These are phyloP conservation scores for Rhabdomys pumilio DNA, from an alignment of 2,797 vertebrate species.

Conservation along the genomic window DNA sequence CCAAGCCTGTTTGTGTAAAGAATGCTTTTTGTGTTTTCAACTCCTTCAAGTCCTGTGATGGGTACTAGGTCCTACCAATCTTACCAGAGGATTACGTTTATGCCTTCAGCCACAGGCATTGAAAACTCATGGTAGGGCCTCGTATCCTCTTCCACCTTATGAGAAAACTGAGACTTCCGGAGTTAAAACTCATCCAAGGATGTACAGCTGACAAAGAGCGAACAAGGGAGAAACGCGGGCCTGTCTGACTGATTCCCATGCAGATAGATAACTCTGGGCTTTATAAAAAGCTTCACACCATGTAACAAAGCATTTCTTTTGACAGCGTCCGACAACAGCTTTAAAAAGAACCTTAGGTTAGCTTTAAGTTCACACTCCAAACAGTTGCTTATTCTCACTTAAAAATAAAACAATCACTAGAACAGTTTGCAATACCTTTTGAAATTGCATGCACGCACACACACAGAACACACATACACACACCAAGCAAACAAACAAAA, in stretches of 20 bases:
- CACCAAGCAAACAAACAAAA: no score
- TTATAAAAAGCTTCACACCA: not conserved
- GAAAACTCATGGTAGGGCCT: not conserved
- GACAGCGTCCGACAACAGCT: not conserved
- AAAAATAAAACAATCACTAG: not conserved
- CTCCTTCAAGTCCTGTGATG: not conserved
- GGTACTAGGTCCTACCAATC: not conserved
- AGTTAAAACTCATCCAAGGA: not conserved
- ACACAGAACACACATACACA: no score
- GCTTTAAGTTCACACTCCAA: constrained; percentile 37
- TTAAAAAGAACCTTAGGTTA: constrained; percentile 1
- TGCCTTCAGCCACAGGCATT: not conserved
- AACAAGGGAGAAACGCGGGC: not conserved
- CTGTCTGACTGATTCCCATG: not conserved
- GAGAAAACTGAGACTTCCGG: not conserved
- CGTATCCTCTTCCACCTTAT: not conserved
- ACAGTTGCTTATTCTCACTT: constrained; percentile 41
- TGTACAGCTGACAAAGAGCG: not conserved
- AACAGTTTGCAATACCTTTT: constrained; percentile 24
- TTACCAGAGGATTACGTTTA: not conserved
- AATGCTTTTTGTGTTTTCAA: not conserved
- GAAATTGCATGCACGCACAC: not conserved
- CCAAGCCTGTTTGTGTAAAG: not conserved
- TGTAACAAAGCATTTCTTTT: not conserved
- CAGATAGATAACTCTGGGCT: not conserved